Conservation (phyloP, 2,888 invertebrate genomes). For the Cepaea hortensis region DNA sequence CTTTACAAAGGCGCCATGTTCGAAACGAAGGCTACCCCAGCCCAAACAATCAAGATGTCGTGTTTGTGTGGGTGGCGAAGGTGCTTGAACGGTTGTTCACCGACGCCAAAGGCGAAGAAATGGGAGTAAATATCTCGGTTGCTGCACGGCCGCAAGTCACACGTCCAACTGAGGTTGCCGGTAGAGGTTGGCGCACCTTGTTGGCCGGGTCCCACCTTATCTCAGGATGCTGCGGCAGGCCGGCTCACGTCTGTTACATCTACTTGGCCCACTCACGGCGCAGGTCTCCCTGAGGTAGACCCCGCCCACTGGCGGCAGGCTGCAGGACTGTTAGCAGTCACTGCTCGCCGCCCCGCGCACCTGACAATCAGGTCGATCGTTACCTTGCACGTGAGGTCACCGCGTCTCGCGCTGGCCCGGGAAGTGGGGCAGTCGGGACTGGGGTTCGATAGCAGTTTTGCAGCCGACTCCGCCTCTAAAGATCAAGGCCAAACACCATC, state of each 20-base stretch:
- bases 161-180: not conserved
- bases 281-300: slow-evolving; percentile 8
- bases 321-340: slow-evolving; percentile 7
- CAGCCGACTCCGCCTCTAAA: slow-evolving; percentile 6
- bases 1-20: too few relatives aligned
- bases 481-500: not conserved
- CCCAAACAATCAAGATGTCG: too few relatives aligned
- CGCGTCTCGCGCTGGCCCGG: not conserved
- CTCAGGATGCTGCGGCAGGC: too few relatives aligned
- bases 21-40: too few relatives aligned
- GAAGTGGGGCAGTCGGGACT: not conserved
- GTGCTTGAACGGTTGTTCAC: not conserved
- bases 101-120: too few relatives aligned
- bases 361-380: slow-evolving; percentile 10
- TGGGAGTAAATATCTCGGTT: not conserved
- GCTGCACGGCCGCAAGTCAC: not conserved
- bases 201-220: not conserved
- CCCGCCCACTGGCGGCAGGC: slow-evolving; percentile 18
- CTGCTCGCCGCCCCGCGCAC: not conserved
- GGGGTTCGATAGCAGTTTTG: not conserved
- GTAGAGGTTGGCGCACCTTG: not conserved
- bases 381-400: slow-evolving; percentile 29
- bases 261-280: slow-evolving; percentile 25
- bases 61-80: not conserved
- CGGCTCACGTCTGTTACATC: not conserved